Evolutionary conservation across 2,113 vertebrate genomes (phyloP), one percentile per base, ranked within the genome.

Genomic region (Gavia stellata): DNA sequence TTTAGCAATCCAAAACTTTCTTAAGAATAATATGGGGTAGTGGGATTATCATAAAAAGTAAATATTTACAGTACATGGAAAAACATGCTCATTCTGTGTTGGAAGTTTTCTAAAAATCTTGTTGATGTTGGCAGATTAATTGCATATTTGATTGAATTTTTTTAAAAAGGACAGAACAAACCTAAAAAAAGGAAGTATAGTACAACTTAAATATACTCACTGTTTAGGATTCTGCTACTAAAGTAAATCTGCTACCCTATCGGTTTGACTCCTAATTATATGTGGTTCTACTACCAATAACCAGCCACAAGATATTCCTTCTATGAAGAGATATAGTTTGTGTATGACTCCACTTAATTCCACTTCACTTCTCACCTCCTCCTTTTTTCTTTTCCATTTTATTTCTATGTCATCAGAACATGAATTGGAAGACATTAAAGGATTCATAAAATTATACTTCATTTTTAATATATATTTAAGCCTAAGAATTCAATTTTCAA

Each of bases 51-150:
- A 42, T 66, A 68, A 88, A 97, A 93, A 78, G 38, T 81, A 97
- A 97, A 96, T 97, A 97, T 96, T 96, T 97, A 92, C 20, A 82
- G 14, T 42, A 73, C 26, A 25, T 88, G 6, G 58, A 75, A 78
- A 96, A 96, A 81, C 14, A 94, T 73, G 53, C 5, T 90, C 8
- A 15, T 71, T 96, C 79, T 96, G 61, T 94, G 61, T 86, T 25
- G 24, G 45, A 92, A 84, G 50, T 38, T 84, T 92, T 96, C 79
- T 92, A 75, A 96, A 91, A 56, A 83, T 94, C 66, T 66, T 84
- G 36, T 95, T 97, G 92, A 96, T 88, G 33, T 70, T 96, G 87
- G 70, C 74, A 96, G 72, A 78, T 67, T 86, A 88, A 62, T 84
- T 94, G 59, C 49, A 90, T 93, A 85, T 96, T 92, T 97, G 40